Evolutionary conservation across 2,888 invertebrate species (phyloP).

Genomic region (Andrena trimmerana): DNA sequence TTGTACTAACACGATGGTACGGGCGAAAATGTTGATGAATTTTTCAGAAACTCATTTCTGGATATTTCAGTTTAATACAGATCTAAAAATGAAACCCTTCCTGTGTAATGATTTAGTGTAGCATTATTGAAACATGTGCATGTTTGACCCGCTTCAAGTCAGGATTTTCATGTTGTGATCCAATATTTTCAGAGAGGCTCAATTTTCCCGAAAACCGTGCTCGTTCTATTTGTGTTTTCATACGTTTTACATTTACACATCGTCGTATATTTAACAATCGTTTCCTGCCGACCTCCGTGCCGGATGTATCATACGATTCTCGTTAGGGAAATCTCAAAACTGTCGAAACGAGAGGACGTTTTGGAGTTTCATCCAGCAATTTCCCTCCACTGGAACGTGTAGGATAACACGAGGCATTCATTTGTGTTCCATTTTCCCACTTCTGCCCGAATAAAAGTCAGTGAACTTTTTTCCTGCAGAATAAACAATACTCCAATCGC

Average conservation of each 20-base stretch:
- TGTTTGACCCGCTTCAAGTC: not conserved
- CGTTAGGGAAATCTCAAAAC: slow-evolving; percentile 33
- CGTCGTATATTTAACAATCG: slow-evolving; percentile 35
- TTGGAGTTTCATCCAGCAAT: slow-evolving; percentile 13
- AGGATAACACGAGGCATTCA: not conserved
- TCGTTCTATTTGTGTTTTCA: slow-evolving; percentile 26
- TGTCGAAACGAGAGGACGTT: slow-evolving; percentile 18
- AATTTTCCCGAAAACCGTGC: not conserved
- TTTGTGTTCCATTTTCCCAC: not conserved
- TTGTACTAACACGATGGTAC: no score
- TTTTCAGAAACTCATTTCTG: no score
- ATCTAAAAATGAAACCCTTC: not conserved
- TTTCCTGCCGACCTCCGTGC: not conserved
- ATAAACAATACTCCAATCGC: no score
- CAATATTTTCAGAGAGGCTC: slow-evolving; percentile 22
- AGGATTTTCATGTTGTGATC: slow-evolving; percentile 6
- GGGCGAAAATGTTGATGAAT: no score
- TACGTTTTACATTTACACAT: slow-evolving; percentile 22
- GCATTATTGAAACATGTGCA: no score
- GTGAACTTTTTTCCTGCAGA: no score
- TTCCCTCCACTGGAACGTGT: not conserved
- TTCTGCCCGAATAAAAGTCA: no score
- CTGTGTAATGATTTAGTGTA: not conserved
- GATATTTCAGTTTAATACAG: not conserved
- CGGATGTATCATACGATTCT: slow-evolving; percentile 18